Conservation (phyloP, 2,797 vertebrate species). For the Emydoidea blandingii region DNA sequence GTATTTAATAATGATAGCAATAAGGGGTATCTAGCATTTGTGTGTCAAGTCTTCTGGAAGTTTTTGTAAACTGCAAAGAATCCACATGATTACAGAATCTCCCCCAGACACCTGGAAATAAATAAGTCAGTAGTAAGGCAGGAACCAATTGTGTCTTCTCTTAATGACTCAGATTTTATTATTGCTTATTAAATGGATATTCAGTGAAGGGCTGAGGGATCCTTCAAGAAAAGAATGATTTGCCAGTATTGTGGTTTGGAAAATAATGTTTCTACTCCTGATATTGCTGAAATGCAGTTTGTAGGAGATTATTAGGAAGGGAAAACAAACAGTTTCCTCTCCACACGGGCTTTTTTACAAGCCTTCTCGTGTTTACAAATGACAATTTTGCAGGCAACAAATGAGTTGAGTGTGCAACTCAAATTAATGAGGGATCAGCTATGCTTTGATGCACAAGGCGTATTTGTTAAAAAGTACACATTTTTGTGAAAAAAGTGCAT, state of each 20-base stretch:
- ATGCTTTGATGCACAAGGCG: no score
- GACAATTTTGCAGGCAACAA: background rate
- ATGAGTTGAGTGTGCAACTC: background rate
- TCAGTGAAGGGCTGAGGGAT: background rate
- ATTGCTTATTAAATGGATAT: background rate
- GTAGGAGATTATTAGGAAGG: background rate
- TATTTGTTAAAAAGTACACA: background rate
- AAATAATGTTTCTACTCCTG: background rate
- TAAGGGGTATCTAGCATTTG: background rate
- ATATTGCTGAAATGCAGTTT: background rate
- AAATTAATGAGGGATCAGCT: background rate
- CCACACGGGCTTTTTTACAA: background rate
- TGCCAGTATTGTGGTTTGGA: background rate
- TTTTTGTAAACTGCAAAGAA: background rate
- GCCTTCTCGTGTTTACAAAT: background rate
- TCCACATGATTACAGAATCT: background rate
- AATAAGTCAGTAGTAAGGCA: background rate
- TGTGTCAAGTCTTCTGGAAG: background rate
- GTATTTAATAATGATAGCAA: conserved; percentile 22
- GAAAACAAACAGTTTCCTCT: background rate
- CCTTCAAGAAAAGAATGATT: background rate
- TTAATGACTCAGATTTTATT: background rate
- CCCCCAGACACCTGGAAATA: conserved; percentile 8
- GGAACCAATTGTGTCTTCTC: background rate
- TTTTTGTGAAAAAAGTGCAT: background rate